These are phyloP conservation scores for Leptinotarsa haldemani DNA, from an alignment of 2,888 invertebrate species.

Conservation along the genomic window DNA sequence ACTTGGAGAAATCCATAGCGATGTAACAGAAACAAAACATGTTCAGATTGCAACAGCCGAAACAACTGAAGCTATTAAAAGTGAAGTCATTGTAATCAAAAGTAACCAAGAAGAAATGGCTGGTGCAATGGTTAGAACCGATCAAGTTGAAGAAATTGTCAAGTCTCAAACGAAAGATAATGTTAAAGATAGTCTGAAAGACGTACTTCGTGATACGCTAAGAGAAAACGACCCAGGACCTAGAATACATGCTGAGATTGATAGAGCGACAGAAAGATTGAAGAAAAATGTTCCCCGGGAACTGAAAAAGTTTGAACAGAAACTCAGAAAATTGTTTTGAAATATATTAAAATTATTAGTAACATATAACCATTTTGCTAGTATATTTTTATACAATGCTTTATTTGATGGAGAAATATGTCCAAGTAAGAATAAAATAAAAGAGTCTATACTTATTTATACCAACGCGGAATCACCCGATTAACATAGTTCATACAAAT, in stretches of 20 bases:
- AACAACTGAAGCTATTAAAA: conserved; percentile 23
- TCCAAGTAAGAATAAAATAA: too few species aligned
- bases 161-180: conserved; percentile 15
- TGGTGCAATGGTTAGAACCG: conserved; percentile 13
- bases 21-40: conserved; percentile 36
- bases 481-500: too few species aligned
- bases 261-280: conserved; percentile 11
- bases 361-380: too few species aligned
- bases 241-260: conserved; percentile 27
- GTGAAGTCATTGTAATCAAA: conserved; percentile 27
- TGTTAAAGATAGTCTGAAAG: conserved; percentile 16
- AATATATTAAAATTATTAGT: too few species aligned
- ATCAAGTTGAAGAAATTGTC: conserved; percentile 23
- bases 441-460: too few species aligned
- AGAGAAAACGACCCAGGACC: conserved; percentile 33
- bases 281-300: conserved; percentile 19
- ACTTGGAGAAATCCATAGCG: conserved; percentile 32
- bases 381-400: too few species aligned
- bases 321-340: conserved; percentile 16
- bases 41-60: conserved; percentile 17
- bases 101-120: conserved; percentile 34
- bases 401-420: too few species aligned
- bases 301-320: conserved; percentile 11
- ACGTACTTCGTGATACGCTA: conserved; percentile 22
- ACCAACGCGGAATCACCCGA: too few species aligned